A percentile compares a stretch with the other conserved stretches of the same genome.
Conservation (phyloP, 2,797 vertebrate genomes). For the Onychomys leucogaster region DNA sequence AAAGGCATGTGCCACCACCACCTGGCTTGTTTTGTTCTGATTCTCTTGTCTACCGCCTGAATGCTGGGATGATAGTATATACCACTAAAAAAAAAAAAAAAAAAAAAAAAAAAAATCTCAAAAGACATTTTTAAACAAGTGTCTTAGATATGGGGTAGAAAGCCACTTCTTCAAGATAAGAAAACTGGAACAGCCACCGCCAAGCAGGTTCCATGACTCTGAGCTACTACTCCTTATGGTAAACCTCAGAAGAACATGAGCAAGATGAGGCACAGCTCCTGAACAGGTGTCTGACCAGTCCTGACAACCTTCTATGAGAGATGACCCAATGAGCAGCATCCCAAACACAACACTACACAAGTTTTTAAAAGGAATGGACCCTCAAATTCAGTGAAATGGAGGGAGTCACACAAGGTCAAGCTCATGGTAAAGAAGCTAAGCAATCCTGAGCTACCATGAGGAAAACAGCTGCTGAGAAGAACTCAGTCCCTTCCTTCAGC, state of each 20-base stretch:
- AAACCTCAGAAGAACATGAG: background rate
- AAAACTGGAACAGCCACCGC: background rate
- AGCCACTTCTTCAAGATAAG: constrained; percentile 50
- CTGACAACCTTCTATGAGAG: background rate
- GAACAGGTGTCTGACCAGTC: background rate
- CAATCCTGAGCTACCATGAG: background rate
- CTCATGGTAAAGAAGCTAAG: background rate
- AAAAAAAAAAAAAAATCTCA: too few species aligned
- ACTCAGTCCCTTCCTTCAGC: background rate
- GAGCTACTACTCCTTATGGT: background rate
- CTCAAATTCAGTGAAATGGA: background rate
- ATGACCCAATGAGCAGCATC: background rate
- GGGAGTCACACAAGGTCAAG: background rate
- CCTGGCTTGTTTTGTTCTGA: constrained; percentile 4
- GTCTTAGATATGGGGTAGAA: constrained; percentile 43
- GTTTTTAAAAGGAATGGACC: background rate
- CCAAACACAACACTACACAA: background rate
- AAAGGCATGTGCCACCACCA: too few species aligned
- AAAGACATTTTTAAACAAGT: constrained; percentile 49
- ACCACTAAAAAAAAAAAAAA: too few species aligned
- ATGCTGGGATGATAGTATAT: background rate
- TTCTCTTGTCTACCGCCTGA: background rate
- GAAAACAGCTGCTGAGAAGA: background rate
- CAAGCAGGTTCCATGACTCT: background rate
- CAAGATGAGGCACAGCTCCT: background rate